A percentile compares a stretch with the other conserved stretches of the same genome.
Conservation (phyloP, 2,113 vertebrate species). For the Chinchilla lanigera region DNA sequence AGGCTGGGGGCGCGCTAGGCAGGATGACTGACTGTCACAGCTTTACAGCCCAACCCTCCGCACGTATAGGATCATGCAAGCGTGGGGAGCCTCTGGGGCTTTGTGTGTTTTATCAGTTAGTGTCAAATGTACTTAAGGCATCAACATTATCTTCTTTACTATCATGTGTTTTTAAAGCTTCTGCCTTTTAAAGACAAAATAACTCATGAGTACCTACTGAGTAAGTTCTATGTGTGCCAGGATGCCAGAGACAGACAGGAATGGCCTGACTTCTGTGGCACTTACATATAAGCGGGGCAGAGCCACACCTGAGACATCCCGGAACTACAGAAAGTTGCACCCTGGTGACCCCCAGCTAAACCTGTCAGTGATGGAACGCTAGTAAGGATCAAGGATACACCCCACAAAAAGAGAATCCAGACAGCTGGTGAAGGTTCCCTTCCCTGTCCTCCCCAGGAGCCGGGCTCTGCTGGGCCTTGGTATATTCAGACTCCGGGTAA, state of each 20-base stretch:
- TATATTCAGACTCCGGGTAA: background rate
- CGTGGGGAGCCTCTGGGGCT: background rate
- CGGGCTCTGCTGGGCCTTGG: background rate
- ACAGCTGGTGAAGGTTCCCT: background rate
- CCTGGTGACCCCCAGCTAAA: background rate
- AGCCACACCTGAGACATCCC: too few species aligned
- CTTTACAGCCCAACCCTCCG: background rate
- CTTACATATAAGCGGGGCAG: background rate
- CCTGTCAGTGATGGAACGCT: background rate
- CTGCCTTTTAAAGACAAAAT: background rate
- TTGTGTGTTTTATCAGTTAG: rapidly evolving
- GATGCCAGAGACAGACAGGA: background rate
- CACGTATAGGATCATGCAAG: rapidly evolving
- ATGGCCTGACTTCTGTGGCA: background rate
- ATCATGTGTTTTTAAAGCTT: background rate
- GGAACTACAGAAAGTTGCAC: background rate
- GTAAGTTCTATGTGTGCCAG: background rate
- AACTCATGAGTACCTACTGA: background rate
- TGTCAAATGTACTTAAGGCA: rapidly evolving
- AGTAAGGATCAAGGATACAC: background rate
- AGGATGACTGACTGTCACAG: rapidly evolving
- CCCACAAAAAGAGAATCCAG: background rate
- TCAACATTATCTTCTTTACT: background rate
- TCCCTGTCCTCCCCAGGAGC: rapidly evolving
- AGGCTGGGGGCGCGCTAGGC: background rate